Evolutionary conservation across 2,113 vertebrate genomes (phyloP), one percentile per base, ranked within the genome.

Genomic region (Macaca mulatta): DNA sequence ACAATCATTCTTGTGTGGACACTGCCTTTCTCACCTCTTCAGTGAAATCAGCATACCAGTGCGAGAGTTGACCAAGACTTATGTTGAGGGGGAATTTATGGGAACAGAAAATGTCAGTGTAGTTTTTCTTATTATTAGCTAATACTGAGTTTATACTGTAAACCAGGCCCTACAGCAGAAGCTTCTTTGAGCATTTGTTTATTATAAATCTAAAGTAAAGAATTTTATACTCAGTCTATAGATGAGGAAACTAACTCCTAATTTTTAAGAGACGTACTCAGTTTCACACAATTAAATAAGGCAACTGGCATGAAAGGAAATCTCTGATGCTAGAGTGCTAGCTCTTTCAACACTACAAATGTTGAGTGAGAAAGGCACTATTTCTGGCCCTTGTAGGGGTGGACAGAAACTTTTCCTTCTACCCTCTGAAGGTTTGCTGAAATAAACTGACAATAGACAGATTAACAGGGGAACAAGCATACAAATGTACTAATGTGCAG

Each of bases 141-240:
- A 35, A 23, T 75, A 45, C 8, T 90, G 61, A 80, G 11, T 96
- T 64, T 85, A 74, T 20, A 78, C 27, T 75, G 78, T 48, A 72
- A 74, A 40, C 13, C 25, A 84, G 48, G 35, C 13, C 45, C 45
- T 90, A 80, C 2, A 27, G 52, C 52, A 83, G 59, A 88, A 93
- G 50, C 2, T 91, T 85, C 35, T 86, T 59, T 72, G 35, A 80
- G 52, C 61, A 59, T 92, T 86, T 89, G 32, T 30, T 50, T 87
- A 43, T 57, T 82, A 75, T 3, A 40, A 45, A 5, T 67, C 74
- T 78, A 61, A 91, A 93, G 48, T 32, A 81, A 27, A 18, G 8
- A 79, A 48, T 95, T 97, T 90, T 90, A 75, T 88, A 40, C 2
- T 93, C 32, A 93, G 20, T 27, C 67, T 57, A 57, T 8, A 64